Evolutionary conservation across 2,797 vertebrate species (phyloP).

Genomic region (Heterohyrax brucei): DNA sequence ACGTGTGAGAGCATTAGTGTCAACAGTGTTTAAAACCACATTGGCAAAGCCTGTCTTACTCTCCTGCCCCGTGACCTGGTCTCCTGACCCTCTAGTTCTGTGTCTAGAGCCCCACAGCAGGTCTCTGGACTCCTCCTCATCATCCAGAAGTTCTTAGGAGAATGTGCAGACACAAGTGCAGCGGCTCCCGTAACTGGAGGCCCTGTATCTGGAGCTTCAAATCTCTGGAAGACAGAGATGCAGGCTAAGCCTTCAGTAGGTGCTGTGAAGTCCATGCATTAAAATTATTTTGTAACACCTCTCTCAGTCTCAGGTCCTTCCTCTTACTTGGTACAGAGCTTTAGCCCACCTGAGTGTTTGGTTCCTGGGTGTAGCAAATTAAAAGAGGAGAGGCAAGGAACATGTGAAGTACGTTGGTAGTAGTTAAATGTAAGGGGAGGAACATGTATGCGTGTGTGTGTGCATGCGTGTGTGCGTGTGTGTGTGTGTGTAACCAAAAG

Average conservation of each 20-base stretch:
- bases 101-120: background rate
- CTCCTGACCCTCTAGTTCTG: background rate
- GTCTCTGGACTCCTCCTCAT: too few species aligned
- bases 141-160: background rate
- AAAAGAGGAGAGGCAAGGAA: background rate
- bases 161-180: background rate
- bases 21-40: background rate
- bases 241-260: background rate
- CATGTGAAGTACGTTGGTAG: background rate
- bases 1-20: background rate
- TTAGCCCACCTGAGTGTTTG: background rate
- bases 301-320: background rate
- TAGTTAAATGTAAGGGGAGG: background rate
- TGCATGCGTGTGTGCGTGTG: too few species aligned
- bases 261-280: background rate
- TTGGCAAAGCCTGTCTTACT: background rate
- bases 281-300: background rate
- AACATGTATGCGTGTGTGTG: background rate
- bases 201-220: background rate
- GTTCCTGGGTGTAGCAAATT: background rate
- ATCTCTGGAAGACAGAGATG: background rate
- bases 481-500: too few species aligned
- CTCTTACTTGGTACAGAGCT: background rate
- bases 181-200: background rate
- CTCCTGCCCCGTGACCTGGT: accelerated